A percentile compares a stretch with the other conserved stretches of the same genome.
These are phyloP conservation scores for Ptilorrhoa leucosticta DNA, from an alignment of 2,113 vertebrate genomes.

Conservation along the genomic window DNA sequence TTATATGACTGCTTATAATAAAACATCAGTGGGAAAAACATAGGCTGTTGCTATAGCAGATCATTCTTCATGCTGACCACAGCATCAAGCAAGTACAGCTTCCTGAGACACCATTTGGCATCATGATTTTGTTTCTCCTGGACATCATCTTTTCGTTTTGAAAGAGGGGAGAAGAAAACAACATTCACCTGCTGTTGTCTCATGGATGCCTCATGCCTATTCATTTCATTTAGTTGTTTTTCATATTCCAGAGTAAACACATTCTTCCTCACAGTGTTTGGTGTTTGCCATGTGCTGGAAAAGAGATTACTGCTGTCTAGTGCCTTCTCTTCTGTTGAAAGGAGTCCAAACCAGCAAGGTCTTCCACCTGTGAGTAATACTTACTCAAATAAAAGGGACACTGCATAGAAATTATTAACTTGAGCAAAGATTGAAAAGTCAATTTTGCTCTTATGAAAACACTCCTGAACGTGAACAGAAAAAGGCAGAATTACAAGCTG, in stretches of 20 bases:
- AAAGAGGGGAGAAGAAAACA: not conserved
- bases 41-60: not conserved
- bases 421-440: not conserved
- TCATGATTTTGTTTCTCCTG: not conserved
- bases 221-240: not conserved
- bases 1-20: not conserved
- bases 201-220: not conserved
- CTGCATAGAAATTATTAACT: not conserved
- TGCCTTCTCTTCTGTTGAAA: not conserved
- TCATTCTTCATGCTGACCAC: fast-evolving
- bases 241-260: not conserved
- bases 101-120: not conserved
- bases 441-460: not conserved
- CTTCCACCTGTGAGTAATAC: not conserved
- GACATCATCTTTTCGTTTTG: not conserved
- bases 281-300: not conserved
- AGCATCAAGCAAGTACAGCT: not conserved
- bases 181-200: not conserved
- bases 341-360: not conserved
- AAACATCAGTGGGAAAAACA: not conserved
- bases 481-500: not conserved
- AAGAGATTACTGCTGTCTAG: not conserved
- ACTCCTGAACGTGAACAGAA: not conserved
- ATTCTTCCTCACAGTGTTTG: not conserved
- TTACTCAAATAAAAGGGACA: not conserved